Evolutionary conservation across 2,888 invertebrate genomes (phyloP).

Genomic region (Lepidonotus clava): DNA sequence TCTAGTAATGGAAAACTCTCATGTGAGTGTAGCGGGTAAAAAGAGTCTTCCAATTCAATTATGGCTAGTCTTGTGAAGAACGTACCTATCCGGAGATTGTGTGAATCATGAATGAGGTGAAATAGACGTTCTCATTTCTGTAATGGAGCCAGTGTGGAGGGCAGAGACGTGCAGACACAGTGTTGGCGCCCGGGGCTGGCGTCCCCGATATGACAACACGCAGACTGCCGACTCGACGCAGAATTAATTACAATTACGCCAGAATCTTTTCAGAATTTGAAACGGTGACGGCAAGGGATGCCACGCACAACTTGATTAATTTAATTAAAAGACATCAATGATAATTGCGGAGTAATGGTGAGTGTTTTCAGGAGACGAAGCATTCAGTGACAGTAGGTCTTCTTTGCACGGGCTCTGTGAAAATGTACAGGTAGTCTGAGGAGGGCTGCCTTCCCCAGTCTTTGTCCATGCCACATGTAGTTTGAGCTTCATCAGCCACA

Average conservation of each 20-base stretch:
- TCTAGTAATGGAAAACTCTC: slow-evolving; percentile 18
- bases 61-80: not conserved
- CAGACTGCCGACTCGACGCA: not conserved
- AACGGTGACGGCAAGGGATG: slow-evolving; percentile 20
- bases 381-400: not conserved
- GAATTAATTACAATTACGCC: slow-evolving; percentile 26
- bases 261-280: slow-evolving; percentile 16
- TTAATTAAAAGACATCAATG: slow-evolving; percentile 48
- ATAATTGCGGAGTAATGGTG: slow-evolving; percentile 36
- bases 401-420: not conserved
- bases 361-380: not conserved
- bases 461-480: not conserved
- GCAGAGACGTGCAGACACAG: not conserved
- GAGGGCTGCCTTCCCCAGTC: not conserved
- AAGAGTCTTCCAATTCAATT: slow-evolving; percentile 35
- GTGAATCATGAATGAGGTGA: slow-evolving; percentile 45
- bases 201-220: slow-evolving; percentile 8
- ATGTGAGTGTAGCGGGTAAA: not conserved
- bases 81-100: not conserved
- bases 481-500: not conserved
- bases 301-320: slow-evolving; percentile 34
- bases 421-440: not conserved
- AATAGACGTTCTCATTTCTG: slow-evolving; percentile 48
- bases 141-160: slow-evolving; percentile 24
- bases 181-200: not conserved